These are phyloP conservation scores for Lasioglossum calceatum DNA, from an alignment of 2,888 invertebrate genomes.

Conservation along the genomic window DNA sequence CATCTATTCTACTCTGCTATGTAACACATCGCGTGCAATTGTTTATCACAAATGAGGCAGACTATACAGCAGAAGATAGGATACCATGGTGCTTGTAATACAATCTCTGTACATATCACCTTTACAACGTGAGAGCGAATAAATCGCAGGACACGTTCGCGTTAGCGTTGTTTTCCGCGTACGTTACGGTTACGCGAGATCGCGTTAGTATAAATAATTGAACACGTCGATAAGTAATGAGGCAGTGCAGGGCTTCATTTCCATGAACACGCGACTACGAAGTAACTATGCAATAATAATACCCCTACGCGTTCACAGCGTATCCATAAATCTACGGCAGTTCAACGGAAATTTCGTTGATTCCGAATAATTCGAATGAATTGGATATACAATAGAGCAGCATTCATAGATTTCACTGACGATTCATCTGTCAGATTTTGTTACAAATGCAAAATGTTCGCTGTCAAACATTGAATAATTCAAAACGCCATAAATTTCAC, in stretches of 20 bases:
- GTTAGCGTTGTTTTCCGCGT: not conserved
- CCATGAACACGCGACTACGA: constrained; percentile 26
- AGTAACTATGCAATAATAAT: constrained; percentile 15
- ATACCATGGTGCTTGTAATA: not conserved
- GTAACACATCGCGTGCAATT: not conserved
- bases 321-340: not conserved
- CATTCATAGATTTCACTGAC: not conserved
- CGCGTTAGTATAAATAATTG: constrained; percentile 21
- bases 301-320: not conserved
- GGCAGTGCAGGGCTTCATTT: constrained; percentile 1
- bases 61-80: not conserved
- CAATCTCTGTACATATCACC: not conserved
- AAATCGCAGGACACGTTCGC: not conserved
- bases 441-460: too few species aligned
- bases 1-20: not conserved
- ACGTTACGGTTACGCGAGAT: not conserved
- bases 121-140: not conserved
- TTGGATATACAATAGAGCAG: not conserved
- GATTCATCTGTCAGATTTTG: too few species aligned
- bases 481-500: not conserved
- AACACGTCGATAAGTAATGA: constrained; percentile 38
- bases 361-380: not conserved
- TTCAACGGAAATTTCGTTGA: not conserved
- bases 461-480: too few species aligned
- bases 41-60: not conserved